Conservation (phyloP, 2,113 vertebrate species). For the Menidia beryllina region DNA sequence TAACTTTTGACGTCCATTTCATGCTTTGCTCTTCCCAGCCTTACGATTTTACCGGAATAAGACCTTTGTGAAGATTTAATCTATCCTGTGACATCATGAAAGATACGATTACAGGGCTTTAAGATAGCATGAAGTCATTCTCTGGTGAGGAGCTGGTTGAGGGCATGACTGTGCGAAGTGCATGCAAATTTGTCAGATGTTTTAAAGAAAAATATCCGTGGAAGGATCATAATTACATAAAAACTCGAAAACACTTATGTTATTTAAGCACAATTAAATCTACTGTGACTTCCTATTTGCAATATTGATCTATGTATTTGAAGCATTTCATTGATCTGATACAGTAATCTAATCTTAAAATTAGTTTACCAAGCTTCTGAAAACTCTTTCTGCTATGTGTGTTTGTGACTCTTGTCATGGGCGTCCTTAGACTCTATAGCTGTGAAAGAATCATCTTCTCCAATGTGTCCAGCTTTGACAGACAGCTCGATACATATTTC, state of each 20-base stretch:
- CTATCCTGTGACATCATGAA: conserved; percentile 19
- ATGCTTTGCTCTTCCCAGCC: conserved; percentile 1
- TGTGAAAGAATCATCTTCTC: conserved; percentile 45
- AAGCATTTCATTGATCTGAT: too few relatives aligned
- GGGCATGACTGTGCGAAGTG: conserved; percentile 6
- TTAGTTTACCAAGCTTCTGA: not conserved
- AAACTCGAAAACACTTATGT: too few relatives aligned
- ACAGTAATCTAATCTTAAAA: not conserved
- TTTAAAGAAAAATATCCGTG: too few relatives aligned
- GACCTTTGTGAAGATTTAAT: conserved; percentile 24
- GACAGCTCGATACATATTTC: conserved; percentile 50
- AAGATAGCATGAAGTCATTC: conserved; percentile 25
- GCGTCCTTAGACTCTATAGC: conserved; percentile 12
- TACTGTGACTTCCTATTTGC: too few relatives aligned
- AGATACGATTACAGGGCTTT: conserved; percentile 15
- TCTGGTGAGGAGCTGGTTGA: conserved; percentile 10
- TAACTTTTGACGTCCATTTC: conserved; percentile 35
- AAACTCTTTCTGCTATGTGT: conserved; percentile 2
- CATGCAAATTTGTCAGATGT: too few relatives aligned
- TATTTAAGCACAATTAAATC: too few relatives aligned
- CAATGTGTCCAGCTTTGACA: conserved; percentile 43
- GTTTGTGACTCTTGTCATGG: conserved; percentile 13
- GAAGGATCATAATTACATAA: too few relatives aligned
- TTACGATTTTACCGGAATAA: conserved; percentile 1
- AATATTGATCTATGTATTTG: too few relatives aligned